phyloP scores from a whole-genome alignment of 2,888 invertebrate species.

The Acanthosoma haemorrhoidale region DNA sequence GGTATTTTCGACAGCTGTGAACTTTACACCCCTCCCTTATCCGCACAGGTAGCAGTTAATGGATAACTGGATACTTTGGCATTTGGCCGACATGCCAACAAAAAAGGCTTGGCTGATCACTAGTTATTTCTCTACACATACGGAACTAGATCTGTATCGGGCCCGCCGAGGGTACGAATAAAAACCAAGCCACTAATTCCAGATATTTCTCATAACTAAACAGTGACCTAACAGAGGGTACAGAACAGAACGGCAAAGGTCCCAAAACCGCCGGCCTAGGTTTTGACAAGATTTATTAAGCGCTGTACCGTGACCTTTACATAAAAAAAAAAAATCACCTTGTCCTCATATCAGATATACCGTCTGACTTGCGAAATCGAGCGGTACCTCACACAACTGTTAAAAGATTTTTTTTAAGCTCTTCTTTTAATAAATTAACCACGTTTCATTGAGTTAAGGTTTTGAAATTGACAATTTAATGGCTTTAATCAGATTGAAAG shows the following conservation, averaged over 20 bases:
- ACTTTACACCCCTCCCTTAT: conserved; percentile 6
- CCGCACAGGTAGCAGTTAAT: conserved; percentile 7
- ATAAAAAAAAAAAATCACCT: neutral
- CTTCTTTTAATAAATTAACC: too few species aligned
- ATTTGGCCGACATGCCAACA: neutral
- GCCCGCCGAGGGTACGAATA: neutral
- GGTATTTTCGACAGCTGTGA: neutral
- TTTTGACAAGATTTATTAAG: conserved; percentile 1
- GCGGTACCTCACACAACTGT: too few species aligned
- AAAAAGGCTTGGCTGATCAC: neutral
- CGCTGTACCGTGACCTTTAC: neutral
- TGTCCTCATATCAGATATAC: conserved; percentile 3
- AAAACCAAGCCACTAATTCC: conserved; percentile 3
- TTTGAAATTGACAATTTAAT: too few species aligned
- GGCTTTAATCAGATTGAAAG: too few species aligned
- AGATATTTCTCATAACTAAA: neutral
- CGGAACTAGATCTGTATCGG: neutral
- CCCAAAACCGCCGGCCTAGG: neutral
- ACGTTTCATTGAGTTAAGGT: too few species aligned
- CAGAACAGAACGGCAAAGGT: neutral
- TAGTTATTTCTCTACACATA: neutral
- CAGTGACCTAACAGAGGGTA: too few species aligned
- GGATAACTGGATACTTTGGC: neutral
- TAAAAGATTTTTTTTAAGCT: too few species aligned
- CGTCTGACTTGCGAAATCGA: neutral